Evolutionary conservation across 2,113 vertebrate genomes (phyloP).

Genomic region (Butorides virescens): DNA sequence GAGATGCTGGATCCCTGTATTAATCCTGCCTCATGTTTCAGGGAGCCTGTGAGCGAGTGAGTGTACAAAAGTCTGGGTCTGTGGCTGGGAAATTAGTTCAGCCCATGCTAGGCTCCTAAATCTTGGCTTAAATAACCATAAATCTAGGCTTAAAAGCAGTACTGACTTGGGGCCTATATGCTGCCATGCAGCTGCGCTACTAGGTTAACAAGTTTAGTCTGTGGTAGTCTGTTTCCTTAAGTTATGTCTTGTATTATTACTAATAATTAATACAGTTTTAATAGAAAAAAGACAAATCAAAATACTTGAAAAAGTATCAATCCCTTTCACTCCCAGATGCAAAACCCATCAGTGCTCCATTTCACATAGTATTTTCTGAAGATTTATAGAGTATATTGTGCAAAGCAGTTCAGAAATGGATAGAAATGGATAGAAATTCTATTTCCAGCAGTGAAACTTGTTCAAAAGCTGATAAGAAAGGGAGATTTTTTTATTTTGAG

Average conservation of each 20-base stretch:
- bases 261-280: not conserved
- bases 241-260: not conserved
- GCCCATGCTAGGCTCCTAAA: not conserved
- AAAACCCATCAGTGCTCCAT: not conserved
- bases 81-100: not conserved
- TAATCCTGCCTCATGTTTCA: not conserved
- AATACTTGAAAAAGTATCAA: not conserved
- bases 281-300: not conserved
- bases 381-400: not conserved
- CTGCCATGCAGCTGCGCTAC: not conserved
- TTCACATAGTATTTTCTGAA: not conserved
- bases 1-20: not conserved
- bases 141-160: not conserved
- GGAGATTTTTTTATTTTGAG: not conserved
- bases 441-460: not conserved
- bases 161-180: accelerated
- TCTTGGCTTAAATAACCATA: not conserved
- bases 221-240: not conserved
- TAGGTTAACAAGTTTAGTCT: not conserved
- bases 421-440: not conserved
- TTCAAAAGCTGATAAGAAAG: not conserved
- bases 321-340: not conserved
- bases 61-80: not conserved
- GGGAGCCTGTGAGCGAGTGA: not conserved
- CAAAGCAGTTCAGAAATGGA: not conserved